These are phyloP conservation scores for Drosophila erecta DNA, from an alignment of 1,140 invertebrate genomes.

Conservation along the genomic window DNA sequence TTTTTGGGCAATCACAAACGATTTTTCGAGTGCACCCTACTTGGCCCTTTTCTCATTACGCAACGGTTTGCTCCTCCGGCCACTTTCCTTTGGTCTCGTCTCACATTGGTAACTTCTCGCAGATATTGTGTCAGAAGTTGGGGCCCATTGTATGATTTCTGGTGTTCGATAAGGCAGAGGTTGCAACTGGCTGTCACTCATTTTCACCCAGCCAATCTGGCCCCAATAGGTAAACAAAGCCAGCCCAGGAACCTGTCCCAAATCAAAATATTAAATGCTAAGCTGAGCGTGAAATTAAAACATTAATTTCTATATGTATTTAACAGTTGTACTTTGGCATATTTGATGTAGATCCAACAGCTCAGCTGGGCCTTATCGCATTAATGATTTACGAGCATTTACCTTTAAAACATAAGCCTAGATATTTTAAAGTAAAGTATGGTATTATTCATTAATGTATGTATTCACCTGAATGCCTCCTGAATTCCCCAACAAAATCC, in stretches of 20 bases:
- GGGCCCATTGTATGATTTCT: slow-evolving; percentile 8
- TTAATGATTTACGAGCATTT: slow-evolving; percentile 48
- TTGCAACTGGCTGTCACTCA: slow-evolving; percentile 33
- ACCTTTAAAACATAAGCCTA: slow-evolving; percentile 8
- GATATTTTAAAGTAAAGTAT: slow-evolving; percentile 5
- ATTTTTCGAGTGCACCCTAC: slow-evolving; percentile 5
- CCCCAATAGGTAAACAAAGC: slow-evolving; percentile 33
- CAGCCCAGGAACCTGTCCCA: slow-evolving; percentile 5
- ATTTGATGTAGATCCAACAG: slow-evolving; percentile 39
- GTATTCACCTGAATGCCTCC: slow-evolving; percentile 28
- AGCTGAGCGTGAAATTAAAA: slow-evolving; percentile 82
- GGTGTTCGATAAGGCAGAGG: slow-evolving; percentile 32
- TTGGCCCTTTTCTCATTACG: slow-evolving; percentile 36
- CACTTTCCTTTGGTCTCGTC: slow-evolving; percentile 18
- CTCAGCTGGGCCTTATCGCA: slow-evolving; percentile 21
- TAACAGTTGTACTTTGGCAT: slow-evolving; percentile 38
- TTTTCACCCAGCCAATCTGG: slow-evolving; percentile 22
- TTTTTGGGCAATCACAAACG: background rate
- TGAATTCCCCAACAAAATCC: background rate
- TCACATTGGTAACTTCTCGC: slow-evolving; percentile 33
- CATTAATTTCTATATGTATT: slow-evolving; percentile 65
- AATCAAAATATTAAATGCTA: slow-evolving; percentile 73
- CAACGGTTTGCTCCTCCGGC: slow-evolving; percentile 26
- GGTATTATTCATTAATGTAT: slow-evolving; percentile 23
- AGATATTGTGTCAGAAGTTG: slow-evolving; percentile 37